Evolutionary conservation across 2,113 vertebrate species (phyloP), one percentile per base, ranked within the genome.

Genomic region (Daboia siamensis): DNA sequence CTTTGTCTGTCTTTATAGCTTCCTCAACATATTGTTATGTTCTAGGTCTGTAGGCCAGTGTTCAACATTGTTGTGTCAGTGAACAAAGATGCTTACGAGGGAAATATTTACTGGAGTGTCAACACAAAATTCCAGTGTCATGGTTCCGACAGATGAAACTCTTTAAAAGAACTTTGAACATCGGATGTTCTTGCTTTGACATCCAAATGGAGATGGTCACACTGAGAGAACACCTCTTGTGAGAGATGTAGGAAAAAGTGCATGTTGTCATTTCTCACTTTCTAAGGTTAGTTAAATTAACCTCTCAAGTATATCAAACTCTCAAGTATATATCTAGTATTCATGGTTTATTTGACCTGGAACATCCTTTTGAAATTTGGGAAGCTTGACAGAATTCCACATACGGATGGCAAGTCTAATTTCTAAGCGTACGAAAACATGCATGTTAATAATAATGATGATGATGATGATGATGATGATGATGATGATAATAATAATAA

Each of bases 381-480:
- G 44, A 54, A 95, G n/a, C 61, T 94, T 93, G 90, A 92, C 94
- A 92, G 57, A 94, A 96, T 90, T 93, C 91, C 92, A 54, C 89
- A 55, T 89, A 17, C 90, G 56, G 89, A 93, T 3, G 91, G 87
- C 29, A 39, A 87, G 21, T n/a, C 57, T 61, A 94, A 95, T 95
- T 95, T 94, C 93, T 87, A 96, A 89, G 56, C 86, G 15, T 96
- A 93, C 91, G 5, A 94, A 95, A 95, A 92, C 92, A 44, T 91
- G 93, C 89, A 94, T 39, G 39, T 39, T 39, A 39, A 39, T n/a
- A n/a, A 39, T 39, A 39, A 39, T 39, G 2, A 39, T 39, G 2
- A 39, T 39, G 2, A 39, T 39, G 2, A 39, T 39, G 2, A 39
- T 39, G 2, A 39, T 39, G 2, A 39, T 39, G 2, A 39, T 39